Percentiles rank a stretch among this genome's conserved stretches.
Evolutionary conservation across 2,888 invertebrate species (phyloP).

Genomic region (Leptothorax acervorum): DNA sequence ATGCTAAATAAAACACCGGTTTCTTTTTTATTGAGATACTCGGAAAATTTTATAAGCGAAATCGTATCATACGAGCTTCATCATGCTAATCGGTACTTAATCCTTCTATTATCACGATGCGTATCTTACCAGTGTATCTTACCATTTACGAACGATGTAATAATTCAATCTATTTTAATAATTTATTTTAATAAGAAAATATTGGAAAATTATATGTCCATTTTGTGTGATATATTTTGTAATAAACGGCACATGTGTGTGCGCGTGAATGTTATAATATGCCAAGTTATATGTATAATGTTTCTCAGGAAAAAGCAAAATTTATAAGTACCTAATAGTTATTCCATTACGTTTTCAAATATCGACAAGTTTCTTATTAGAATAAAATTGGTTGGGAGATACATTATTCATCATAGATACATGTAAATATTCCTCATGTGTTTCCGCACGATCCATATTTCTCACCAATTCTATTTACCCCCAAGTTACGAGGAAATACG

Average conservation of each 20-base stretch:
- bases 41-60: neutral
- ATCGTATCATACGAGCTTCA: neutral
- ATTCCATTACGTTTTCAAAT: constrained; percentile 2
- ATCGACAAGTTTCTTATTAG: neutral
- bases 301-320: neutral
- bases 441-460: constrained; percentile 8
- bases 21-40: constrained; percentile 46
- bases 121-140: neutral
- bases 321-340: neutral
- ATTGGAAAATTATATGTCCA: neutral
- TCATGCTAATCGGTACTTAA: neutral
- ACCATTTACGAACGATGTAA: neutral
- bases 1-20: neutral
- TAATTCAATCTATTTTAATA: neutral
- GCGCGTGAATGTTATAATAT: neutral
- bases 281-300: neutral
- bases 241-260: neutral
- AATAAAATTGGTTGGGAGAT: neutral
- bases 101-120: neutral
- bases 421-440: neutral
- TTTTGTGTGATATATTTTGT: neutral
- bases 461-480: constrained; percentile 27
- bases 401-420: neutral
- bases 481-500: constrained; percentile 1
- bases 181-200: neutral